Evolutionary conservation across 2,797 vertebrate species (phyloP), one percentile per base, ranked within the genome.

Genomic region (Craterocephalus amniculus): DNA sequence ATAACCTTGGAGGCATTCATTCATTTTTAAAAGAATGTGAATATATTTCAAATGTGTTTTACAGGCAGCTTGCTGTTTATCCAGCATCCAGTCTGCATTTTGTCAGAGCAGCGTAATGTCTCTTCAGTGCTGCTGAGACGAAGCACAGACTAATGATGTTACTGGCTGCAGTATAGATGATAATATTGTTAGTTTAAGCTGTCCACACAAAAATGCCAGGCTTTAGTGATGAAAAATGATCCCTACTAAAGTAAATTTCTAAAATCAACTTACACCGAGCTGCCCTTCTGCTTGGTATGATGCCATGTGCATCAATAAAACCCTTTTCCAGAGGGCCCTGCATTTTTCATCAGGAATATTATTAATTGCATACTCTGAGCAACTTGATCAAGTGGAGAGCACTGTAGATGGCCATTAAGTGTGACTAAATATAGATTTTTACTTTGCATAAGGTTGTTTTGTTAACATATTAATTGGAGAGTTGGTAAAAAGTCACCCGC

Each of bases 391-490:
- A 72, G 70, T 35, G 60, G 60, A 73, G 58, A 59, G 32, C 31
- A 22, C 45, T 34, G 34, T 76, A 71, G 63, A 73, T 60, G 55
- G 62, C 71, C 74, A 79, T 81, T 68, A 81, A 70, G 20, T 56
- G 73, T 81, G 67, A 55, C 76, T 45, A 78, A 79, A 74, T 78
- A 82, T 75, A 88, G 67, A 67, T 69, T 69, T 65, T 58, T 36
- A 22, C 32, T 70, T 69, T 82, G 58, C 22, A 34, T 68, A 55
- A 61, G 74, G 55, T 71, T 79, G 58, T 65, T 80, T 70, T 83
- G 58, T 61, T 70, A 74, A 65, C 43, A 27, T 61, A 34, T 58
- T 80, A 54, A 54, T 43, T 69, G 55, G 66, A 66, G 60, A 85
- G 34, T 51, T 52, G 57, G 55, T 76, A 57, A 77, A 84, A 58